phyloP scores from a whole-genome alignment of 2,797 vertebrate genomes.

The Diplodus puntazzo region DNA sequence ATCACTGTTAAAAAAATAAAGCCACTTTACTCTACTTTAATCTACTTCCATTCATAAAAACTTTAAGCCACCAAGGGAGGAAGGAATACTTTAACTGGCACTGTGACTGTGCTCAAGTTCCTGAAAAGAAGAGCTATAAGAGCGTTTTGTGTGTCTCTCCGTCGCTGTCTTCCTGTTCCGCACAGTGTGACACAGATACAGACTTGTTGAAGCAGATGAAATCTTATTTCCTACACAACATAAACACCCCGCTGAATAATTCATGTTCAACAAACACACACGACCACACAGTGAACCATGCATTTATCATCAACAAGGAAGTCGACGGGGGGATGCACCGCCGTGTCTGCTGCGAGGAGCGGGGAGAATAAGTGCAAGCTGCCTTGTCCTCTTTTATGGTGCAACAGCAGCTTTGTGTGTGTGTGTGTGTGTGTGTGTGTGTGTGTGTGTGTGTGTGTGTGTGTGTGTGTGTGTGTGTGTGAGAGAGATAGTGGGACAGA shows the following conservation, averaged over 20 bases:
- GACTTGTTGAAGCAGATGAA: conserved; percentile 44
- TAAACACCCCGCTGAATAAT: conserved; percentile 65
- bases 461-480: neutral
- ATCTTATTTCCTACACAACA: conserved; percentile 54
- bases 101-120: neutral
- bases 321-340: conserved; percentile 8
- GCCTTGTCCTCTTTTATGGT: conserved; percentile 10
- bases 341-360: conserved; percentile 20
- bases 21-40: neutral
- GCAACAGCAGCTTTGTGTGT: conserved; percentile 10
- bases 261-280: conserved; percentile 47
- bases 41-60: neutral
- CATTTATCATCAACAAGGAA: conserved; percentile 56
- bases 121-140: neutral
- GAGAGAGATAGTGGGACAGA: neutral
- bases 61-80: neutral
- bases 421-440: conserved; percentile 19
- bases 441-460: conserved; percentile 17
- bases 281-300: conserved; percentile 18
- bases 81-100: too few species aligned
- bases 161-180: neutral
- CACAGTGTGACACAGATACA: conserved; percentile 28
- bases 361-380: conserved; percentile 7
- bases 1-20: neutral
- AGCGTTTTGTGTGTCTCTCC: neutral